These are phyloP conservation scores for Dinocampus coccinellae DNA, from an alignment of 2,888 invertebrate genomes.

Conservation along the genomic window DNA sequence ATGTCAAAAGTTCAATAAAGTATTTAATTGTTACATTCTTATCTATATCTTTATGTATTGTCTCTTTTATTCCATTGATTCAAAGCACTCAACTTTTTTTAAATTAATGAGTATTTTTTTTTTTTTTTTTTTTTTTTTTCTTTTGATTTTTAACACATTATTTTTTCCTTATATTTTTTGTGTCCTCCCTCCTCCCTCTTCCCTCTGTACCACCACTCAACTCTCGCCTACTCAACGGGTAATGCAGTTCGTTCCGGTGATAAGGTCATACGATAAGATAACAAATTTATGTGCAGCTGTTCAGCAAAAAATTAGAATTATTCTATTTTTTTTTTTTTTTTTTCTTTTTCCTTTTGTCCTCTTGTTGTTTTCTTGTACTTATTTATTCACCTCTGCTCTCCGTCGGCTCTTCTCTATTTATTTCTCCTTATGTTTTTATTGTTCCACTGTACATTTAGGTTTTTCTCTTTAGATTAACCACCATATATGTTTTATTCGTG, in stretches of 20 bases:
- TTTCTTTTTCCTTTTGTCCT: neutral
- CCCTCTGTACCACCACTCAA: neutral
- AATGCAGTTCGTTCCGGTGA: constrained; percentile 30
- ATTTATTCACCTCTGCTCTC: too few relatives aligned
- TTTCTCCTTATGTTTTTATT: neutral
- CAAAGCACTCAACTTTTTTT: too few relatives aligned
- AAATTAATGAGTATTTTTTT: too few relatives aligned
- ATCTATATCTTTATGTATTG: neutral
- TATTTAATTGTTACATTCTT: neutral
- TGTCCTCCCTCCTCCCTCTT: neutral
- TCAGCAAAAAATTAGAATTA: neutral
- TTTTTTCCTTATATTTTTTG: neutral
- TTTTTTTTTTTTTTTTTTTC: neutral
- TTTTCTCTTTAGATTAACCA: neutral
- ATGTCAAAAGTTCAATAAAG: neutral
- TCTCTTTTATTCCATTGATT: neutral
- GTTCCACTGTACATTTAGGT: too few relatives aligned
- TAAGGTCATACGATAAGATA: constrained; percentile 42
- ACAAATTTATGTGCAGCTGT: constrained; percentile 42
- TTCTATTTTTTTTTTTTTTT: neutral
- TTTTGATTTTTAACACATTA: neutral
- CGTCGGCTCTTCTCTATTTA: too few relatives aligned
- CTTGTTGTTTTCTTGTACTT: neutral
- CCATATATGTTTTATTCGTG: constrained; percentile 10
- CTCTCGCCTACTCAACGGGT: constrained; percentile 26